A percentile compares a stretch with the other conserved stretches of the same genome.
Evolutionary conservation across 2,888 invertebrate species (phyloP).

Genomic region (Pammene fasciana): DNA sequence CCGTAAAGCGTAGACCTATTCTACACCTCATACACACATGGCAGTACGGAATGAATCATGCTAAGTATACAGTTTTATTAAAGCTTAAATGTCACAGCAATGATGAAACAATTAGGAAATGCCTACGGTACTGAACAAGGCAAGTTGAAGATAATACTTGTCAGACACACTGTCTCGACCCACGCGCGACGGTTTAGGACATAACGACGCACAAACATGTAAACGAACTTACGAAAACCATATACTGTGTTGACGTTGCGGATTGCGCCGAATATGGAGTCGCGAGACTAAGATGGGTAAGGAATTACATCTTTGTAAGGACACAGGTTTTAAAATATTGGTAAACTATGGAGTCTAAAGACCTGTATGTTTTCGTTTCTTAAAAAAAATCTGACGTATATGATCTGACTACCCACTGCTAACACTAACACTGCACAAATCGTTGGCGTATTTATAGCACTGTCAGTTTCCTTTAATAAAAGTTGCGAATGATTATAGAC

Average conservation of each 20-base stretch:
- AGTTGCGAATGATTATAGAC: too few relatives aligned
- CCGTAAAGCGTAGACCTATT: background rate
- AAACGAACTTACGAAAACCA: slow-evolving; percentile 34
- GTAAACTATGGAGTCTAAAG: background rate
- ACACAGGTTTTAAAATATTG: background rate
- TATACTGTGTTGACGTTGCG: slow-evolving; percentile 16
- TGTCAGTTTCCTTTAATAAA: too few relatives aligned
- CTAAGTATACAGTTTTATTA: background rate
- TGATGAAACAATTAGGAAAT: slow-evolving; percentile 27
- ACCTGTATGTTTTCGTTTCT: too few relatives aligned
- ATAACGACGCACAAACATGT: slow-evolving; percentile 33
- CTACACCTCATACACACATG: background rate
- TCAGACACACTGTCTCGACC: slow-evolving; percentile 28
- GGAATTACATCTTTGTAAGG: background rate
- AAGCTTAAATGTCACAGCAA: slow-evolving; percentile 15
- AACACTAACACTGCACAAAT: too few relatives aligned
- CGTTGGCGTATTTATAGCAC: too few relatives aligned
- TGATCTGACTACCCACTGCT: too few relatives aligned
- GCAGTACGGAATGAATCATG: too few relatives aligned
- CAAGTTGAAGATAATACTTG: slow-evolving; percentile 27
- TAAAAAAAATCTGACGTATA: too few relatives aligned
- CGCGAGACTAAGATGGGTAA: background rate
- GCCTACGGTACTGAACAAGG: slow-evolving; percentile 18
- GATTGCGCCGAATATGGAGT: slow-evolving; percentile 8
- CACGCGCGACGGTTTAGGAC: slow-evolving; percentile 23